These are phyloP conservation scores for Promerops cafer DNA, from an alignment of 2,113 vertebrate genomes.

Conservation along the genomic window DNA sequence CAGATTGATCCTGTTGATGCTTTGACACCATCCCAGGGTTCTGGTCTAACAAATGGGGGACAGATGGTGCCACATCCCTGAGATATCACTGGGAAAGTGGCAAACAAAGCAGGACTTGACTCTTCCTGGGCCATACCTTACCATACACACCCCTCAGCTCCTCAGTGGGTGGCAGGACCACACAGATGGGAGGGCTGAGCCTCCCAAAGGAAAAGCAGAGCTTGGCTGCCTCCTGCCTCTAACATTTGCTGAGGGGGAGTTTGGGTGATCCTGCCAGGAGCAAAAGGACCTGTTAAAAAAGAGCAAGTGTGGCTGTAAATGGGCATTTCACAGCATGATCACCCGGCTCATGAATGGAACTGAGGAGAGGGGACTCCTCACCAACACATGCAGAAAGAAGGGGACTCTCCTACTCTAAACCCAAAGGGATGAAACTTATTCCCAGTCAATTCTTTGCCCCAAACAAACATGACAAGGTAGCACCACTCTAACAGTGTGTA, in stretches of 20 bases:
- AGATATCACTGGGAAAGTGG: neutral
- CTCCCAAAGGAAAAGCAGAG: neutral
- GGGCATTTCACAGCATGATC: neutral
- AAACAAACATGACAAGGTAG: rapidly evolving
- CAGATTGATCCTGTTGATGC: neutral
- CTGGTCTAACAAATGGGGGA: neutral
- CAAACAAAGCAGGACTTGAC: neutral
- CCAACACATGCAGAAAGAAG: neutral
- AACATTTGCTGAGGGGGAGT: neutral
- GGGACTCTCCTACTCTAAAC: neutral
- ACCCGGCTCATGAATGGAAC: neutral
- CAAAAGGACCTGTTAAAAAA: slow-evolving; percentile 37
- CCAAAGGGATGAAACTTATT: neutral
- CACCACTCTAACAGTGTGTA: neutral
- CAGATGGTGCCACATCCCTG: neutral
- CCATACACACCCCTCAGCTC: neutral
- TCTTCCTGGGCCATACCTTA: neutral
- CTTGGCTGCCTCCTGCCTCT: neutral
- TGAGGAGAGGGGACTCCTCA: neutral
- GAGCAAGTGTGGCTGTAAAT: slow-evolving; percentile 26
- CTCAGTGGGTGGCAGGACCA: neutral
- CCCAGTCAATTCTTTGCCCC: neutral
- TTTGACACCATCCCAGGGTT: neutral
- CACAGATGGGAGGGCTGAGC: neutral
- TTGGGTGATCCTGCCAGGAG: slow-evolving; percentile 20